Conservation (phyloP, 1,140 invertebrate genomes). For the Homalodisca vitripennis region DNA sequence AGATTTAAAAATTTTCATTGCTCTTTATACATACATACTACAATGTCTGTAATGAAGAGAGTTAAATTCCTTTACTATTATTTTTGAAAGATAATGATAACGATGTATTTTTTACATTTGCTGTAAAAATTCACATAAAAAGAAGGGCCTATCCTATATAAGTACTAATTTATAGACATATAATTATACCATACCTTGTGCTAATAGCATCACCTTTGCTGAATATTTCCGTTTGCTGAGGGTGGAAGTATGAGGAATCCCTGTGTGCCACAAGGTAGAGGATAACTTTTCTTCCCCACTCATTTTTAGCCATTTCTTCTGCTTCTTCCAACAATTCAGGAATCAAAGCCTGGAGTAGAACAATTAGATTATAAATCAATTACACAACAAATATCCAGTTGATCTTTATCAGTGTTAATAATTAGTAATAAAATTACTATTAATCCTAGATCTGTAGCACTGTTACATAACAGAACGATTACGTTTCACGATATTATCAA, state of each 20-base stretch:
- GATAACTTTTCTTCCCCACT: slow-evolving; percentile 71
- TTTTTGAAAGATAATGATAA: neutral
- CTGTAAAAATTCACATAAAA: neutral
- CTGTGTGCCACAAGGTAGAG: slow-evolving; percentile 82
- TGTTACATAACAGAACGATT: no score
- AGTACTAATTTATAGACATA: neutral
- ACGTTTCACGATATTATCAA: no score
- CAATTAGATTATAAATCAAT: no score
- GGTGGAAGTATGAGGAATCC: slow-evolving; percentile 73
- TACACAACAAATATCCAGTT: no score
- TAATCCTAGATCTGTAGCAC: no score
- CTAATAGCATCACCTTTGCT: slow-evolving; percentile 67
- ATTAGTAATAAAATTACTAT: no score
- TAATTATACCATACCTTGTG: slow-evolving; percentile 39
- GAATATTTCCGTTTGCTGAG: slow-evolving; percentile 65
- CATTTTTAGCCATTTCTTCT: slow-evolving; percentile 66
- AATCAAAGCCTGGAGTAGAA: slow-evolving; percentile 58
- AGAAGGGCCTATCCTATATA: neutral
- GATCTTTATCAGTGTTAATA: no score
- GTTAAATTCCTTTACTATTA: neutral
- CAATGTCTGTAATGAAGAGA: no score
- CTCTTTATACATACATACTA: no score
- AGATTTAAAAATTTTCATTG: no score
- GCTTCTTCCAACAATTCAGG: slow-evolving; percentile 72
- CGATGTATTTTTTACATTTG: neutral